A percentile compares a stretch with the other conserved stretches of the same genome.
Evolutionary conservation across 2,797 vertebrate genomes (phyloP).

Genomic region (Sebastiscus albofasciatus): DNA sequence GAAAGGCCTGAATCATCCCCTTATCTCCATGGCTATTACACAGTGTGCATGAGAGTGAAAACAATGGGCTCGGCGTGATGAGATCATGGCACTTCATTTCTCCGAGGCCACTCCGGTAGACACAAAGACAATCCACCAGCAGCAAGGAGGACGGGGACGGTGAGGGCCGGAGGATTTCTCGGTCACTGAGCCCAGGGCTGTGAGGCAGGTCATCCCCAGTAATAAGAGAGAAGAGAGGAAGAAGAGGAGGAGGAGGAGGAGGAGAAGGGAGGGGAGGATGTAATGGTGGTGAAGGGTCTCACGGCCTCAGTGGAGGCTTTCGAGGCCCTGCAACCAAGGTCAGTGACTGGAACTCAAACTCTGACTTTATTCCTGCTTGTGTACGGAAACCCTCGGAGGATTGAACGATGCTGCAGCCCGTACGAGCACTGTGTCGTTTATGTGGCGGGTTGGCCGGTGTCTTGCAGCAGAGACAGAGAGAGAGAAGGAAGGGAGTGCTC

Average conservation of each 20-base stretch:
- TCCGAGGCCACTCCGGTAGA: slow-evolving; percentile 63
- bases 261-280: not conserved
- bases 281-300: slow-evolving; percentile 29
- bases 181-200: slow-evolving; percentile 68
- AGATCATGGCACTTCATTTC: slow-evolving; percentile 77
- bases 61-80: slow-evolving; percentile 75
- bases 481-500: slow-evolving; percentile 31
- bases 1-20: slow-evolving; percentile 77
- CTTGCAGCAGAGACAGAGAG: slow-evolving; percentile 23
- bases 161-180: slow-evolving; percentile 57
- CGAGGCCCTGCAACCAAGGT: slow-evolving; percentile 51
- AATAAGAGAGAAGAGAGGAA: slow-evolving; percentile 46
- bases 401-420: slow-evolving; percentile 6
- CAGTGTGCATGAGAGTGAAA: slow-evolving; percentile 75
- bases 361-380: slow-evolving; percentile 59
- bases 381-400: slow-evolving; percentile 51
- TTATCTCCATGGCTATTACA: slow-evolving; percentile 79
- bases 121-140: slow-evolving; percentile 64
- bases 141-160: slow-evolving; percentile 40
- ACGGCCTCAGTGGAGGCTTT: slow-evolving; percentile 32
- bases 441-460: slow-evolving; percentile 7
- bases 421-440: not conserved
- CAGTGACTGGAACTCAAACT: slow-evolving; percentile 70
- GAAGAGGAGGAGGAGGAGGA: not conserved
- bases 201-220: slow-evolving; percentile 62